phyloP scores from a whole-genome alignment of 2,797 vertebrate genomes.

The Dallia pectoralis region DNA sequence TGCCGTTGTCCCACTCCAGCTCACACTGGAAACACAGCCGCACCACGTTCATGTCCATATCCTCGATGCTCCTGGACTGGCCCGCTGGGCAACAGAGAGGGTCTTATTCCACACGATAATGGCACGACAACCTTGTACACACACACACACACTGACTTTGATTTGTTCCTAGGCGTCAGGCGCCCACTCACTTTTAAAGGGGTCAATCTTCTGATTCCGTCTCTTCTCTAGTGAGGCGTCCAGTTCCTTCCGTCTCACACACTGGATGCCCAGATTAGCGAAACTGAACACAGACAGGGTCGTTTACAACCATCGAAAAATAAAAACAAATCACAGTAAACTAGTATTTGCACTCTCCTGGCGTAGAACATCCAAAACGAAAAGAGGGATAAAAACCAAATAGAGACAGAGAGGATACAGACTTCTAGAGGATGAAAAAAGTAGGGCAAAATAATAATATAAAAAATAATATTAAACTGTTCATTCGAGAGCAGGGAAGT shows the following conservation, averaged over 20 bases:
- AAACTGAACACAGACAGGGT: slow-evolving; percentile 72
- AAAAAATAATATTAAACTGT: no score
- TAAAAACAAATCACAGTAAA: not conserved
- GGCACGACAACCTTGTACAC: not conserved
- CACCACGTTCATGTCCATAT: slow-evolving; percentile 96
- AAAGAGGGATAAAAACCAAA: no score
- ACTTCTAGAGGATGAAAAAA: not conserved
- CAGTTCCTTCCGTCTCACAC: slow-evolving; percentile 89
- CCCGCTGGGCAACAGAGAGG: slow-evolving; percentile 70
- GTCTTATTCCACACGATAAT: not conserved
- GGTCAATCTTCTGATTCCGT: slow-evolving; percentile 86
- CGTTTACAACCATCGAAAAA: not conserved
- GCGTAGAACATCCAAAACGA: not conserved
- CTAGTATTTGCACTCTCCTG: not conserved
- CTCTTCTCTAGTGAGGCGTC: slow-evolving; percentile 84
- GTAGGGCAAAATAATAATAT: not conserved
- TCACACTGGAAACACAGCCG: slow-evolving; percentile 92
- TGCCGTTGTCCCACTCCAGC: slow-evolving; percentile 75
- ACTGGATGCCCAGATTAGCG: slow-evolving; percentile 92
- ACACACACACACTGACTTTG: not conserved
- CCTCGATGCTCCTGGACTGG: slow-evolving; percentile 89
- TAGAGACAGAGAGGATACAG: not conserved
- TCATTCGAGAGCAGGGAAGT: no score
- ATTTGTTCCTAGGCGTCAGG: no score
- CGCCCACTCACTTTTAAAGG: slow-evolving; percentile 84